Percentiles rank a stretch among this genome's conserved stretches.
Evolutionary conservation across 2,888 invertebrate genomes (phyloP).

Genomic region (Leptarthrus brevirostris): DNA sequence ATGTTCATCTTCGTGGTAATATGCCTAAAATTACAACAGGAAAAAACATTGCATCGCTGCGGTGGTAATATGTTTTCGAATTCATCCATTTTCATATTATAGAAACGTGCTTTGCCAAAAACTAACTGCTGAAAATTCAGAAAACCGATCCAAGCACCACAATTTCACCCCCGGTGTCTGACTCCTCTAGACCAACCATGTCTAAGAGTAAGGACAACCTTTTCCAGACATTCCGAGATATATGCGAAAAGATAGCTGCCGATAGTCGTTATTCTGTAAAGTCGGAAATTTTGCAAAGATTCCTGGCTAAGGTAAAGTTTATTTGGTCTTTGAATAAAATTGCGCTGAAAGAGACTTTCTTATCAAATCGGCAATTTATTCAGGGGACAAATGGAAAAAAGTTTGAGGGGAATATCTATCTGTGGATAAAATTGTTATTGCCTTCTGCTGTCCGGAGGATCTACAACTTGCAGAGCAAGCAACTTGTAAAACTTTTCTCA

Average conservation of each 20-base stretch:
- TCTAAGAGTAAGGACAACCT: conserved; percentile 73
- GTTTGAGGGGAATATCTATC: conserved; percentile 80
- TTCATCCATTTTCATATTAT: too few species aligned
- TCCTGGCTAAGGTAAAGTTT: conserved; percentile 71
- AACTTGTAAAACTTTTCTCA: conserved; percentile 88
- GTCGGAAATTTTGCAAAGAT: conserved; percentile 76
- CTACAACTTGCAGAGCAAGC: conserved; percentile 93
- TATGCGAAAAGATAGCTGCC: conserved; percentile 82
- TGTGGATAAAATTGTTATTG: conserved; percentile 85
- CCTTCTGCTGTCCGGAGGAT: conserved; percentile 86
- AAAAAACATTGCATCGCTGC: too few species aligned
- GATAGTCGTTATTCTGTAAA: conserved; percentile 85
- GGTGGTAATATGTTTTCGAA: too few species aligned
- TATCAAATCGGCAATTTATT: conserved; percentile 49
- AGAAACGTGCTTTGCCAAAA: too few species aligned
- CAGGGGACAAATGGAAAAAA: conserved; percentile 70
- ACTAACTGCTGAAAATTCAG: too few species aligned
- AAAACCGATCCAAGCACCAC: too few species aligned
- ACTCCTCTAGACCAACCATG: background rate
- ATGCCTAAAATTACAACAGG: too few species aligned
- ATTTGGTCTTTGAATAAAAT: background rate
- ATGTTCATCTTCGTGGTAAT: too few species aligned
- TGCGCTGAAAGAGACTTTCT: conserved; percentile 51
- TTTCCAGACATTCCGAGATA: conserved; percentile 79
- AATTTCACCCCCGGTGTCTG: background rate